These are phyloP conservation scores for Eclectus roratus DNA, from an alignment of 2,113 vertebrate genomes.

Conservation along the genomic window DNA sequence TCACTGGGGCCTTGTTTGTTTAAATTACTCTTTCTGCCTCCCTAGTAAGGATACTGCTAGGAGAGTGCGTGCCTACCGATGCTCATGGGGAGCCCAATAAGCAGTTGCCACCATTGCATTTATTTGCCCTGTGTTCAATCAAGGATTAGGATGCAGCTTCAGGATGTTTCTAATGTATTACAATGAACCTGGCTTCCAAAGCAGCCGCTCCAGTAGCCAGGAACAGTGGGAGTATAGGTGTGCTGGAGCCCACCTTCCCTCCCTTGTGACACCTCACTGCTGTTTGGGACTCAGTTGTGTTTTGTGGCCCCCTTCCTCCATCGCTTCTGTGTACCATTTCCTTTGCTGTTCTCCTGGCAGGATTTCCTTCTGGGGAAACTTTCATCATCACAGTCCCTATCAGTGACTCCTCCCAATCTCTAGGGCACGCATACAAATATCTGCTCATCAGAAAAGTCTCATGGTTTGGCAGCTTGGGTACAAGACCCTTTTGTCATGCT, in stretches of 20 bases:
- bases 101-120: not conserved
- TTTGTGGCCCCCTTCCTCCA: not conserved
- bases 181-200: not conserved
- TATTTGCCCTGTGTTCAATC: not conserved
- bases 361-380: not conserved
- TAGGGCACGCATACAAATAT: not conserved
- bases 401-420: not conserved
- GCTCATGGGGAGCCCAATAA: not conserved
- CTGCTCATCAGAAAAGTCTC: not conserved
- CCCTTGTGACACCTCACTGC: not conserved
- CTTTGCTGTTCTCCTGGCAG: not conserved
- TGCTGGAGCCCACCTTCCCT: not conserved
- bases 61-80: not conserved
- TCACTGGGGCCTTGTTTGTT: slow-evolving; percentile 62
- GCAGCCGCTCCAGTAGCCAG: not conserved
- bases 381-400: not conserved
- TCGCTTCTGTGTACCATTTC: not conserved
- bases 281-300: not conserved
- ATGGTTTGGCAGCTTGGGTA: not conserved
- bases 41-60: not conserved
- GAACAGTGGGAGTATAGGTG: not conserved
- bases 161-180: not conserved
- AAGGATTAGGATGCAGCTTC: not conserved
- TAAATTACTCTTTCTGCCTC: slow-evolving; percentile 8
- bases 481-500: not conserved